These are phyloP conservation scores for Chlamydotis undulata DNA, from an alignment of 2,113 vertebrate genomes.

Conservation along the genomic window DNA sequence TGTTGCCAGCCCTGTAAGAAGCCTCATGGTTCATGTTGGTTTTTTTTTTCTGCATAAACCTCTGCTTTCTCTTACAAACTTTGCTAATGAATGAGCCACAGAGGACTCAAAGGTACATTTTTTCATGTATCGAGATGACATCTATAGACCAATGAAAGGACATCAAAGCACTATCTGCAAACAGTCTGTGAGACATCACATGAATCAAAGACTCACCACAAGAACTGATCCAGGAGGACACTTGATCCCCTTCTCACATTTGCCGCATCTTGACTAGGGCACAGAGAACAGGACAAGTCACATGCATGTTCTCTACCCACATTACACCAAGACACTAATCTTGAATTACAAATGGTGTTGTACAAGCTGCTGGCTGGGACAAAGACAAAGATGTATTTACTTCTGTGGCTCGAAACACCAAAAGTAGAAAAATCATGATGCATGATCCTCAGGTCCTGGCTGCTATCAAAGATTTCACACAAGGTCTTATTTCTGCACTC, in stretches of 20 bases:
- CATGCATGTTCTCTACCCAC: neutral
- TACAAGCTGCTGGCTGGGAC: neutral
- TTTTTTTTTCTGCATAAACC: neutral
- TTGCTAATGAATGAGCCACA: neutral
- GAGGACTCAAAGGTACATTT: neutral
- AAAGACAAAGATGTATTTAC: neutral
- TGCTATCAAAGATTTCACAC: neutral
- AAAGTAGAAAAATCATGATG: neutral
- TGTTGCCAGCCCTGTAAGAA: neutral
- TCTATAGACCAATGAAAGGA: neutral
- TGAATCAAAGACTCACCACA: conserved; percentile 52
- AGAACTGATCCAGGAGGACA: conserved; percentile 67
- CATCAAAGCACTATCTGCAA: neutral
- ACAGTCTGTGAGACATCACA: neutral
- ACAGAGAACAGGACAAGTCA: conserved; percentile 55
- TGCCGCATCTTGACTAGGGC: conserved; percentile 59
- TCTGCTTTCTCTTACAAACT: neutral
- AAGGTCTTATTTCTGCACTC: neutral
- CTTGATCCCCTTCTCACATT: conserved; percentile 64
- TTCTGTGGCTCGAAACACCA: neutral
- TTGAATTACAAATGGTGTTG: neutral
- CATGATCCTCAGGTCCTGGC: neutral
- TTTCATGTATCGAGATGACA: neutral
- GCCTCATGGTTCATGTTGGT: neutral
- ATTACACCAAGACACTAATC: neutral